phyloP scores from a whole-genome alignment of 2,113 vertebrate genomes.

The Halcyon senegalensis region DNA sequence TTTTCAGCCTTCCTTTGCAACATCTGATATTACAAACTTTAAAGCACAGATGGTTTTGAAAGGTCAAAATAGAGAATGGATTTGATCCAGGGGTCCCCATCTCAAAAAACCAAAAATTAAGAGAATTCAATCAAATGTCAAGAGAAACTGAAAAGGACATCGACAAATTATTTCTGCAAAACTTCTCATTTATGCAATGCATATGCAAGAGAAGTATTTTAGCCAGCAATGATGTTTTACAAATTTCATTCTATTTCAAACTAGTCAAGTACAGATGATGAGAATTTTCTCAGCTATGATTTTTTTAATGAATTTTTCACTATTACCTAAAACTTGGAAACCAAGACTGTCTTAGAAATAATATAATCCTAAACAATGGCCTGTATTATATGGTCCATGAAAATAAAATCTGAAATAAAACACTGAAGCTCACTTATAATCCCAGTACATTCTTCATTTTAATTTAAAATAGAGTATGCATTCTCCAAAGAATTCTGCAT shows the following conservation, averaged over 20 bases:
- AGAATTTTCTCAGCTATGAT: background rate
- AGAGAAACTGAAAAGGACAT: conserved; percentile 15
- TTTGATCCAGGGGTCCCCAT: conserved; percentile 14
- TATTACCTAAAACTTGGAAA: background rate
- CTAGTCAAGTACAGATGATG: background rate
- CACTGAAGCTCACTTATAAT: background rate
- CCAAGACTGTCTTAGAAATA: background rate
- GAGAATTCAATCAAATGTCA: conserved; percentile 46
- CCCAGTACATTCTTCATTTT: background rate
- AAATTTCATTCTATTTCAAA: background rate
- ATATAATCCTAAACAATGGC: background rate
- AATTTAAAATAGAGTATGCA: background rate
- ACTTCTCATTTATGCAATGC: background rate
- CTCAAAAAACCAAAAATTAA: conserved; percentile 30
- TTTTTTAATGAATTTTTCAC: background rate
- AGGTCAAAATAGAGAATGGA: background rate
- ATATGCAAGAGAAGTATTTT: background rate
- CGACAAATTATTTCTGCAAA: background rate
- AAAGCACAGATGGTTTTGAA: conserved; percentile 15
- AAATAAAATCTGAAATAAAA: background rate
- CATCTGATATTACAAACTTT: background rate
- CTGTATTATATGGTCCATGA: background rate
- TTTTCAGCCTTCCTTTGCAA: background rate
- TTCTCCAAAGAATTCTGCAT: background rate
- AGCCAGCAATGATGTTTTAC: background rate